Base-by-base conservation (phyloP, 1,140 invertebrate species). In the Hydropsyche tenuis region DNA sequence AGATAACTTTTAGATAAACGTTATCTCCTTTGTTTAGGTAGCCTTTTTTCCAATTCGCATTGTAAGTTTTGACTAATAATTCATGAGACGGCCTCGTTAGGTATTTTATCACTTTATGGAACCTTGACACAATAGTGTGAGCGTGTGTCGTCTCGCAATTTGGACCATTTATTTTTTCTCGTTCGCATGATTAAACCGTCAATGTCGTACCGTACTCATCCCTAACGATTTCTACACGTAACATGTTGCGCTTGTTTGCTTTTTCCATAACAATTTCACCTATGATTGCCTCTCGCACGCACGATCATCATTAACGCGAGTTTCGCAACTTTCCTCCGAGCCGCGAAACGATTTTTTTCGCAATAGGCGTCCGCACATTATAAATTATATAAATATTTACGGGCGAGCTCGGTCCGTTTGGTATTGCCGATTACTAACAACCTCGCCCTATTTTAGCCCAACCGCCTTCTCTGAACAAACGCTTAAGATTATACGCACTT, bases 101-200 rank as follows among this genome's bases (percentile, higher is more conserved):
- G 22, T 60, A 22, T 60, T 56, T 60, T 60, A 60, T 60, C 56
- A 60, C 56, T 22, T 25, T 22, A 25, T 27, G 30, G 56, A 60
- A 65, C 63, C 63, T 65, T 65, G 63, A 65, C 63, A 65, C 43
- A 65, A 65, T 65, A 65, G 63, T 43, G 30, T n/a, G 43, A 30
- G 48, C 48, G 48, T 51, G 14, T 51, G n/a, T 5, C 5, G n/a
- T n/a, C 48, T 22, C 48, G 48, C 48, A n/a, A 37, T 37, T 37
- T 37, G 30, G 30, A 37, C 30, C 30, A 37, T 37, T 37, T 37
- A 37, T 37, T 37, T 37, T 37, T 37, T 37, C 30, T 37, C 9
- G 3, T 37, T 9, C 3, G 9, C 9, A 9, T 9, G 3, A 37
- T 37, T 37, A 37, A 37, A 37, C 9, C 3, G 30, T 9, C 30